Evolutionary conservation across 1,140 invertebrate species (phyloP), one percentile per base, ranked within the genome.

Genomic region (Protaetia brevitarsis): DNA sequence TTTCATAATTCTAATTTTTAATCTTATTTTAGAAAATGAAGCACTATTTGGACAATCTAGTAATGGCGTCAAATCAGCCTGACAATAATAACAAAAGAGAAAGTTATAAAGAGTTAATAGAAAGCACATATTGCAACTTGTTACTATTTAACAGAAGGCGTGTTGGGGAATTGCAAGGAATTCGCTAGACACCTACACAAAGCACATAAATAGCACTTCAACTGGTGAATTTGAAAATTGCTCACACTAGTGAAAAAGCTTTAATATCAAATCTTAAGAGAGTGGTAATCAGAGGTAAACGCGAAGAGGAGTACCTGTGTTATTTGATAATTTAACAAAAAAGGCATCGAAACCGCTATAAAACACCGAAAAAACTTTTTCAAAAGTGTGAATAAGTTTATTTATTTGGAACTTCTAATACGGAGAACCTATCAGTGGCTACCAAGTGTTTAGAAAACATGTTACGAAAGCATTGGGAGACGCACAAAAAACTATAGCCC

Each of bases 371-470:
- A n/a, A n/a, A n/a, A n/a, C n/a, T n/a, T n/a, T n/a, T n/a, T n/a
- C n/a, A n/a, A n/a, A n/a, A n/a, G n/a, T n/a, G n/a, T n/a, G n/a
- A n/a, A 41, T 41, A 41, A 41, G 3, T 16, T 3, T 41, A 41
- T 41, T 13, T 41, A 57, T 61, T 61, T 29, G 59, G 59, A 30
- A 19, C 3, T 16, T 61, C 27, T 61, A 7, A 30, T 29, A 30
- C 59, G 13, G 30, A 34, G 23, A 5, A 10, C 16, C 10, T n/a
- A 64, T 64, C 7, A 51, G 41, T 64, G 63, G 63, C 6, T 56
- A 64, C 23, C 63, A 64, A 3, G 26, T 64, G 5, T 64, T 64
- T 29, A 10, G 63, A 64, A 64, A 64, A 30, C 63, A 51, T 23
- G 63, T 64, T 64, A 51, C 23, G 2, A 4, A 28, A 7, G 63